phyloP scores from a whole-genome alignment of 2,797 vertebrate genomes.

The Peromyscus eremicus region DNA sequence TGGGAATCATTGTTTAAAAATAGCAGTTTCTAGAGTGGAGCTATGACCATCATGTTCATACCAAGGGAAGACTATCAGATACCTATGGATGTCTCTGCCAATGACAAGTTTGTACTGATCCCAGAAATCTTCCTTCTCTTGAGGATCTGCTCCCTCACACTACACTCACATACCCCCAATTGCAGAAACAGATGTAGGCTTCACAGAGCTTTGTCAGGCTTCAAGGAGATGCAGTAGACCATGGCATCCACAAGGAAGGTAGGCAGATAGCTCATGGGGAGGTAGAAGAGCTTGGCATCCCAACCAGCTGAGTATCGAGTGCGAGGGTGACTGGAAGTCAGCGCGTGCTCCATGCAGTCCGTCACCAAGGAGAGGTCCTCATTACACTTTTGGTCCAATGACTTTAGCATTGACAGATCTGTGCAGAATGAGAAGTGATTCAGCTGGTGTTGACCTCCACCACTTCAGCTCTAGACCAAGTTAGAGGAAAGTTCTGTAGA shows the following conservation, averaged over 20 bases:
- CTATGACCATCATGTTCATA: background rate
- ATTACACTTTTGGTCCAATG: rapidly evolving
- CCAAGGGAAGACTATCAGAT: background rate
- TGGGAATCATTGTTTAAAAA: background rate
- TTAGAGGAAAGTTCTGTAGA: too few species aligned
- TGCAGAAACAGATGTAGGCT: background rate
- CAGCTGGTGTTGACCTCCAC: background rate
- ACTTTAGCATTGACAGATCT: rapidly evolving
- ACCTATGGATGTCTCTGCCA: background rate
- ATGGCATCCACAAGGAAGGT: slow-evolving; percentile 67
- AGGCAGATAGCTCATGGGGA: slow-evolving; percentile 86
- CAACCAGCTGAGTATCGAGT: slow-evolving; percentile 81
- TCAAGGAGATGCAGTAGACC: rapidly evolving
- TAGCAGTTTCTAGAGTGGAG: background rate
- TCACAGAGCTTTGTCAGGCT: slow-evolving; percentile 48
- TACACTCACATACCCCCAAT: background rate
- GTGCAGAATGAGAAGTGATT: background rate
- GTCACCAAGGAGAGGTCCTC: slow-evolving; percentile 73
- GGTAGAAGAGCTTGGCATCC: slow-evolving; percentile 71
- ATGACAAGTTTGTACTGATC: background rate
- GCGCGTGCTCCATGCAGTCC: slow-evolving; percentile 73
- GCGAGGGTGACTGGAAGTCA: slow-evolving; percentile 80
- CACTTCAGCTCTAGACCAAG: background rate
- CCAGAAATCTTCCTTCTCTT: background rate
- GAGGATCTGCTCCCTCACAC: background rate